These are phyloP conservation scores for Sinocyclocheilus anophthalmus DNA, from an alignment of 2,113 vertebrate genomes.

Conservation along the genomic window DNA sequence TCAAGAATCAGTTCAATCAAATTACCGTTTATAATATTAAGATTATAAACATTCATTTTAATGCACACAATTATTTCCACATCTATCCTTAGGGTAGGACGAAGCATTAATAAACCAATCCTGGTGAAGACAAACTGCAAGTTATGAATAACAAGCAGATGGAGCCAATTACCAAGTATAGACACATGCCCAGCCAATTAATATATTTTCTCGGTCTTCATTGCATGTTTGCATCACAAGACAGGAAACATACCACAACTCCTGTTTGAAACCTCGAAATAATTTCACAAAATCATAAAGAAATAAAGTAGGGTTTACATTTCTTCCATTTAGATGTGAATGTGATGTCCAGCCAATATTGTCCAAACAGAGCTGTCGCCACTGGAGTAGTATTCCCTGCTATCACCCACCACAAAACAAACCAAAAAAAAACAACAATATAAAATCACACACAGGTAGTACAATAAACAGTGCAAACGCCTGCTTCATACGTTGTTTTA, in stretches of 20 bases:
- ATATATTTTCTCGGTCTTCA: too few species aligned
- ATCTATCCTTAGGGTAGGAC: neutral
- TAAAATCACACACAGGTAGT: neutral
- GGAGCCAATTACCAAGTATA: conserved; percentile 3
- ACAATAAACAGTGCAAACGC: neutral
- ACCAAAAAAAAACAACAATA: too few species aligned
- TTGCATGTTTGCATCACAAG: too few species aligned
- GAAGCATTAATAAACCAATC: neutral
- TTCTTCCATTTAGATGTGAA: too few species aligned
- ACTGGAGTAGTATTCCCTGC: too few species aligned
- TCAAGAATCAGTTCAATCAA: neutral
- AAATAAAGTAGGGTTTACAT: too few species aligned
- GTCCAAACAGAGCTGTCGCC: too few species aligned
- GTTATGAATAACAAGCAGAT: conserved; percentile 22
- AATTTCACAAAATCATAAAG: too few species aligned
- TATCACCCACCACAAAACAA: too few species aligned
- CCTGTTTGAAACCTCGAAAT: too few species aligned
- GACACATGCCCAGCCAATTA: neutral
- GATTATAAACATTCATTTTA: neutral
- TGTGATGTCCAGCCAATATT: too few species aligned
- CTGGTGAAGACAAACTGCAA: neutral
- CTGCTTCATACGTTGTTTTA: neutral
- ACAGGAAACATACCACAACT: too few species aligned
- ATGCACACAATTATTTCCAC: neutral
- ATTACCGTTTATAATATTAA: neutral